Conservation (phyloP, 2,113 vertebrate species). For the Sardina pilchardus region DNA sequence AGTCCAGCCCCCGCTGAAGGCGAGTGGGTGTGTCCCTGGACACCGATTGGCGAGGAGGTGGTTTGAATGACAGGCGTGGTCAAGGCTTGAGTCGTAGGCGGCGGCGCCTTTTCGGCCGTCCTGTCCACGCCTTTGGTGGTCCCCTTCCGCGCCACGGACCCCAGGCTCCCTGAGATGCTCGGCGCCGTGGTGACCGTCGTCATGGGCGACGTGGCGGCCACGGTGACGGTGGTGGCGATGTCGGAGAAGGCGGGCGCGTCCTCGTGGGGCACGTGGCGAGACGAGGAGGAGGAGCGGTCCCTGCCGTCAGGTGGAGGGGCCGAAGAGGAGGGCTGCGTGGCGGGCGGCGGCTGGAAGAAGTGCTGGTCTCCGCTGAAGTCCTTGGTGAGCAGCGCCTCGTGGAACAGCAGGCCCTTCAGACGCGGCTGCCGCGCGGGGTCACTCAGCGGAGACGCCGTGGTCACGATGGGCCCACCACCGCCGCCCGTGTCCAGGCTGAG, state of each 20-base stretch:
- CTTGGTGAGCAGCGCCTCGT: slow-evolving; percentile 77
- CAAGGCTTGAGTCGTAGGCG: slow-evolving; percentile 58
- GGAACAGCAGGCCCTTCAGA: slow-evolving; percentile 79
- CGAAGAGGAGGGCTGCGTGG: neutral
- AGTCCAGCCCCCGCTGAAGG: slow-evolving; percentile 24
- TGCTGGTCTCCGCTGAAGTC: slow-evolving; percentile 77
- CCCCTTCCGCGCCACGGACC: slow-evolving; percentile 54
- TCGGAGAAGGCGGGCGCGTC: slow-evolving; percentile 75
- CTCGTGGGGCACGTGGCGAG: slow-evolving; percentile 69
- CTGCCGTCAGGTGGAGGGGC: slow-evolving; percentile 46
- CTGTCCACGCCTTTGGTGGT: slow-evolving; percentile 36
- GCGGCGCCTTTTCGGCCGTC: slow-evolving; percentile 33
- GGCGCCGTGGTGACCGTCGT: slow-evolving; percentile 52
- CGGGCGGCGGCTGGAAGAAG: slow-evolving; percentile 67
- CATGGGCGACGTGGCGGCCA: slow-evolving; percentile 63
- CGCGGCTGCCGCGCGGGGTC: slow-evolving; percentile 83
- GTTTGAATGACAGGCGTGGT: slow-evolving; percentile 53
- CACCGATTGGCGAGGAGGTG: slow-evolving; percentile 31
- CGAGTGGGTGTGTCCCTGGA: slow-evolving; percentile 19
- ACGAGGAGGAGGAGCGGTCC: slow-evolving; percentile 41
- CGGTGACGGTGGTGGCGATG: slow-evolving; percentile 67
- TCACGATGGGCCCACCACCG: neutral
- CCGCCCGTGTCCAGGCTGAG: slow-evolving; percentile 53
- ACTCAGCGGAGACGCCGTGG: slow-evolving; percentile 74
- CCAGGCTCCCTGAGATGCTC: slow-evolving; percentile 49